These are phyloP conservation scores for Lepisosteus oculatus DNA, from an alignment of 2,113 vertebrate species.

Conservation along the genomic window DNA sequence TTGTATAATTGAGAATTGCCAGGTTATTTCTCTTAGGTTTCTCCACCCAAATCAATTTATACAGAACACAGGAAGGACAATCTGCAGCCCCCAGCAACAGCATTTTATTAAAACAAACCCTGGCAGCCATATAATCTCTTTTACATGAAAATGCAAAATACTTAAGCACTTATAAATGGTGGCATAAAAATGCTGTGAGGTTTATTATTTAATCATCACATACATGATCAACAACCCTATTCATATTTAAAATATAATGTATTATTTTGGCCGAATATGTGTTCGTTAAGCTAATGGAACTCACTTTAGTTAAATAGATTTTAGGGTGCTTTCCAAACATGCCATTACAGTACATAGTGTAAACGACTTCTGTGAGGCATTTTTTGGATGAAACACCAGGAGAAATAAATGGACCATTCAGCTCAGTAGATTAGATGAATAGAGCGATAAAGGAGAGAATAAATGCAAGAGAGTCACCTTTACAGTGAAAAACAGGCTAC, in stretches of 20 bases:
- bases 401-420: not conserved
- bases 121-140: not conserved
- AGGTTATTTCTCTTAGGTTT: conserved; percentile 11
- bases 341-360: too few species aligned
- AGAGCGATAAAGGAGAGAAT: not conserved
- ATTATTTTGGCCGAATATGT: too few species aligned
- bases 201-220: too few species aligned
- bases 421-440: not conserved
- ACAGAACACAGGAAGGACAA: conserved; percentile 15
- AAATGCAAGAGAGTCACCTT: not conserved
- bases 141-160: too few species aligned
- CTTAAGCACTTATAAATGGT: too few species aligned
- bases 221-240: too few species aligned
- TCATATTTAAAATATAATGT: too few species aligned
- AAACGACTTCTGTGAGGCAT: too few species aligned
- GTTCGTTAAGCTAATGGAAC: too few species aligned
- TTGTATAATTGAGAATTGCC: conserved; percentile 22
- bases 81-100: conserved; percentile 18
- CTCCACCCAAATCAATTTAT: conserved; percentile 21
- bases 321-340: too few species aligned
- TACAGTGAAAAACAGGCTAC: not conserved
- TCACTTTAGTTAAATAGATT: too few species aligned
- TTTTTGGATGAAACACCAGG: not conserved
- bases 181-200: too few species aligned
- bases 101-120: conserved; percentile 9